A percentile compares a stretch with the other conserved stretches of the same genome.
These are phyloP conservation scores for Amphipyra berbera DNA, from an alignment of 2,888 invertebrate species.

Conservation along the genomic window DNA sequence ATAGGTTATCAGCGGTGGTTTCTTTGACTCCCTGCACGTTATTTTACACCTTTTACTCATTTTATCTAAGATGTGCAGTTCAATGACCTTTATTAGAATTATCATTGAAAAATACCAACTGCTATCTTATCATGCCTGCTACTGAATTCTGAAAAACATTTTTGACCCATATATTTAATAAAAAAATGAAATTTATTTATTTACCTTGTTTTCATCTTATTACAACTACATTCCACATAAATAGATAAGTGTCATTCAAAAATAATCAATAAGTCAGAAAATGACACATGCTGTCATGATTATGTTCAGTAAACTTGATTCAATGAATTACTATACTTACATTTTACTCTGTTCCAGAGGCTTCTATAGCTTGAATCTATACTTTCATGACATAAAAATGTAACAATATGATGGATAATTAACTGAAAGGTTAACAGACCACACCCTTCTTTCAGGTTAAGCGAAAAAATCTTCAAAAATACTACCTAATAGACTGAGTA, in stretches of 20 bases:
- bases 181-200: slow-evolving; percentile 1
- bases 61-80: slow-evolving; percentile 58
- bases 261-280: slow-evolving; percentile 32
- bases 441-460: slow-evolving; percentile 51
- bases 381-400: slow-evolving; percentile 31
- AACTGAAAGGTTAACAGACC: slow-evolving; percentile 50
- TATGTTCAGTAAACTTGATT: slow-evolving; percentile 13
- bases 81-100: slow-evolving; percentile 72
- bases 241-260: slow-evolving; percentile 28
- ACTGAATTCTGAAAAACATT: slow-evolving; percentile 46
- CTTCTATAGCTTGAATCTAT: slow-evolving; percentile 11
- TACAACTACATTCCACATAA: slow-evolving; percentile 7
- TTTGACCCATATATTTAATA: slow-evolving; percentile 51
- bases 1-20: slow-evolving; percentile 69
- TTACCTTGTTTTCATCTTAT: neutral
- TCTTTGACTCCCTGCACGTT: slow-evolving; percentile 40
- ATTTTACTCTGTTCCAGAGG: slow-evolving; percentile 19
- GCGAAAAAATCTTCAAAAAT: slow-evolving; percentile 15
- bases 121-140: slow-evolving; percentile 60
- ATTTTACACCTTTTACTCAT: slow-evolving; percentile 44
- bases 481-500: slow-evolving; percentile 6
- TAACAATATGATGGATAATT: slow-evolving; percentile 16
- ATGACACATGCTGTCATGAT: slow-evolving; percentile 45
- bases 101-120: slow-evolving; percentile 63
- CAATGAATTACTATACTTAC: slow-evolving; percentile 16